phyloP scores from a whole-genome alignment of 2,797 vertebrate species.

The Pangasius djambal region DNA sequence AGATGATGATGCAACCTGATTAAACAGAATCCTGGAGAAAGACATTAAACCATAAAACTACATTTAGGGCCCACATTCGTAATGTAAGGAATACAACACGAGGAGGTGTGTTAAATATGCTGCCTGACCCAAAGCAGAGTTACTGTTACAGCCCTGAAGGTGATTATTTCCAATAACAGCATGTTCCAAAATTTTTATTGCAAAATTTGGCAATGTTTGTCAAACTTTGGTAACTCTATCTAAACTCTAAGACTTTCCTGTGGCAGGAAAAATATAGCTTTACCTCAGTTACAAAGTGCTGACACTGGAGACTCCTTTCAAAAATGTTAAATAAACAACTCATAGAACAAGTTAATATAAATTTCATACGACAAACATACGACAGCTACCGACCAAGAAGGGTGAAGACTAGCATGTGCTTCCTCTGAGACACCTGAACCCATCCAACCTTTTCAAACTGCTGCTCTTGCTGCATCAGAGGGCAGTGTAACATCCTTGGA shows the following conservation, averaged over 20 bases:
- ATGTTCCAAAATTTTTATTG: no score
- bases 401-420: neutral
- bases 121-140: neutral
- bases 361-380: neutral
- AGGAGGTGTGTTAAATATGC: neutral
- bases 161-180: neutral
- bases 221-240: neutral
- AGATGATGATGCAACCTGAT: slow-evolving; percentile 34
- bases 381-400: neutral
- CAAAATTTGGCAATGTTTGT: neutral
- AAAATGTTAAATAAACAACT: neutral
- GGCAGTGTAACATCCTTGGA: neutral
- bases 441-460: neutral
- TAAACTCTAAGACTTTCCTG: neutral
- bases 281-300: neutral
- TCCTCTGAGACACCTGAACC: neutral
- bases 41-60: neutral
- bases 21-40: slow-evolving; percentile 34
- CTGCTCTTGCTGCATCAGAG: slow-evolving; percentile 8
- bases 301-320: neutral
- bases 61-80: neutral
- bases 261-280: neutral
- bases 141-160: neutral
- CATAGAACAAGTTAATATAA: neutral
- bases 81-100: neutral